Percentiles rank a stretch among this genome's conserved stretches.
These are phyloP conservation scores for Microchirus variegatus DNA, from an alignment of 2,797 vertebrate genomes.

Conservation along the genomic window DNA sequence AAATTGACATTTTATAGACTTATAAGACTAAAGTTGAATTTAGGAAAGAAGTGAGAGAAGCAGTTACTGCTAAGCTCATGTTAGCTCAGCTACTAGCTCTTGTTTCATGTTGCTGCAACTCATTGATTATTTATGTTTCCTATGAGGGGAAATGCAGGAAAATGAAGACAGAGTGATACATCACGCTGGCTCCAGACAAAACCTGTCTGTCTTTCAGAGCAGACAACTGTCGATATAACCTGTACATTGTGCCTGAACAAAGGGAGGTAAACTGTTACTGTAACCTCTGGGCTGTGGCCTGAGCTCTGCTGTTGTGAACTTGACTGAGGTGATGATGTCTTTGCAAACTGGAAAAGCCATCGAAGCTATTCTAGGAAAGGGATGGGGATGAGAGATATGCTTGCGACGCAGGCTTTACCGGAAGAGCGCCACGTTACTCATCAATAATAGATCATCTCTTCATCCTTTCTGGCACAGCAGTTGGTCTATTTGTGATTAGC, in stretches of 20 bases:
- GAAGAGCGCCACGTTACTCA: conserved; percentile 73
- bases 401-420: conserved; percentile 59
- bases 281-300: too few relatives aligned
- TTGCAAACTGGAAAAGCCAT: conserved; percentile 52
- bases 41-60: too few relatives aligned
- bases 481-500: conserved; percentile 39
- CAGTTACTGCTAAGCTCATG: too few relatives aligned
- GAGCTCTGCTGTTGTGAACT: conserved; percentile 14
- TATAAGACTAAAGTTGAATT: too few relatives aligned
- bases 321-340: conserved; percentile 57
- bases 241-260: too few relatives aligned
- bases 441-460: conserved; percentile 75
- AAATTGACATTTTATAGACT: too few relatives aligned
- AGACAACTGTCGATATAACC: too few relatives aligned
- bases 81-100: too few relatives aligned
- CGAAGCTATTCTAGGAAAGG: conserved; percentile 70
- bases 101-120: conserved; percentile 12
- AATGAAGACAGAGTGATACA: too few relatives aligned
- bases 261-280: too few relatives aligned
- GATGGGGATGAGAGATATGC: conserved; percentile 59
- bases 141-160: conserved; percentile 43
- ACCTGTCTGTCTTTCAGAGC: too few relatives aligned
- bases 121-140: conserved; percentile 81
- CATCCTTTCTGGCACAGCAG: conserved; percentile 48
- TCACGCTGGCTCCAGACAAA: too few relatives aligned